Evolutionary conservation across 2,797 vertebrate genomes (phyloP).

Genomic region (Eupleurogrammus muticus): DNA sequence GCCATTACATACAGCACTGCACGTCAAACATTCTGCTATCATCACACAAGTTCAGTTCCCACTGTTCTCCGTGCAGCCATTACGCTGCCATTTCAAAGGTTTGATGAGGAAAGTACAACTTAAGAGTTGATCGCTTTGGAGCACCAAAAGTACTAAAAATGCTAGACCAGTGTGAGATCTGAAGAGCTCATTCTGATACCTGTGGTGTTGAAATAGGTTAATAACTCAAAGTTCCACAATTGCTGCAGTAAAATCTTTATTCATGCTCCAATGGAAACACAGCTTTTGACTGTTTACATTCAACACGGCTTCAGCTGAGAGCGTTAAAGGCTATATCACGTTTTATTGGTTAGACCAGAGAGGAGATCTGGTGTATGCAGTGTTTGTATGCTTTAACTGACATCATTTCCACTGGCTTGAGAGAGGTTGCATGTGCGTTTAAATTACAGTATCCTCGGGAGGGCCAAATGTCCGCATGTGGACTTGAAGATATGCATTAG

Average conservation of each 20-base stretch:
- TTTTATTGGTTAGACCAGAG: conserved; percentile 60
- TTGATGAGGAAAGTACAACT: conserved; percentile 15
- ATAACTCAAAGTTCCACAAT: conserved; percentile 37
- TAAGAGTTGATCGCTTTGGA: conserved; percentile 9
- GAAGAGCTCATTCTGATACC: conserved; percentile 4
- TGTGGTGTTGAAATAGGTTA: conserved; percentile 43
- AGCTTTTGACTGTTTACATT: conserved; percentile 25
- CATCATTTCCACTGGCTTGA: conserved; percentile 48
- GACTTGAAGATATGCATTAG: conserved; percentile 27
- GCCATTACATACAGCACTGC: conserved; percentile 42
- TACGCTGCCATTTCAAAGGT: conserved; percentile 26
- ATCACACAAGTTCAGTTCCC: conserved; percentile 31
- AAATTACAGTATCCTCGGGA: conserved; percentile 20
- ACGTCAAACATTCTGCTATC: conserved; percentile 44
- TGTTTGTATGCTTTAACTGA: conserved; percentile 55
- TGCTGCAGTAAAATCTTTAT: conserved; percentile 44
- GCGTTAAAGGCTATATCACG: conserved; percentile 58
- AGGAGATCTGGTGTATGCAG: conserved; percentile 27
- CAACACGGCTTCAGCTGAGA: conserved; percentile 35
- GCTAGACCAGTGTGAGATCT: not conserved
- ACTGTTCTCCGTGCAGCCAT: conserved; percentile 13
- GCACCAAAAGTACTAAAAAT: not conserved
- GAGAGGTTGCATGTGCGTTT: conserved; percentile 25
- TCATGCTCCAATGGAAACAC: conserved; percentile 45
- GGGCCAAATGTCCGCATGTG: conserved; percentile 23